phyloP scores from a whole-genome alignment of 2,113 vertebrate species.

The Campylomormyrus tamandua region DNA sequence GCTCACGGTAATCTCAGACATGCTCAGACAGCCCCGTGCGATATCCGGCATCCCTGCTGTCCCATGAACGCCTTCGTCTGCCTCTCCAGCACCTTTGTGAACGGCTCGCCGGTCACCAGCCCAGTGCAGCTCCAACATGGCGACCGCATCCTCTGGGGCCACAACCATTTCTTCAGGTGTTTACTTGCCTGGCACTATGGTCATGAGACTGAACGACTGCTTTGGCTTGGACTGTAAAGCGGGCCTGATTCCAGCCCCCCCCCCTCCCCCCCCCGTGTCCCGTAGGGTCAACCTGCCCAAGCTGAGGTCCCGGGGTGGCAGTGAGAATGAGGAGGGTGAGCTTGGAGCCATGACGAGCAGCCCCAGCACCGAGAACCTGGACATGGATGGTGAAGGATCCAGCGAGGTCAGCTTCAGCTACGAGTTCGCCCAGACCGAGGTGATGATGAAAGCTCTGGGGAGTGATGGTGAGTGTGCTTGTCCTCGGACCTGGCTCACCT shows the following conservation, averaged over 20 bases:
- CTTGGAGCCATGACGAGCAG: conserved; percentile 51
- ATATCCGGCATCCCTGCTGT: background rate
- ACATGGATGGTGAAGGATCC: conserved; percentile 78
- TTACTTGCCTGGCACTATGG: background rate
- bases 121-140: conserved; percentile 82
- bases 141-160: conserved; percentile 91
- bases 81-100: conserved; percentile 76
- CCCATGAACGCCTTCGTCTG: conserved; percentile 7
- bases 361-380: conserved; percentile 67
- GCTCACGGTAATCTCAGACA: conserved; percentile 23
- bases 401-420: conserved; percentile 85
- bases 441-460: conserved; percentile 89
- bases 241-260: background rate
- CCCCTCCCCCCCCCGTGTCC: background rate
- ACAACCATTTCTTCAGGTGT: conserved; percentile 97
- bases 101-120: conserved; percentile 68
- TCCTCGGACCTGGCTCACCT: background rate
- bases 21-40: background rate
- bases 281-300: conserved; percentile 82
- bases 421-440: conserved; percentile 89
- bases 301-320: conserved; percentile 58
- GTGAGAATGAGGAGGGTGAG: conserved; percentile 65
- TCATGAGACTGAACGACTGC: background rate
- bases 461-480: conserved; percentile 69
- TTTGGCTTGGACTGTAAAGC: background rate